Evolutionary conservation across 2,888 invertebrate genomes (phyloP).

Genomic region (Dynastes hyllus): DNA sequence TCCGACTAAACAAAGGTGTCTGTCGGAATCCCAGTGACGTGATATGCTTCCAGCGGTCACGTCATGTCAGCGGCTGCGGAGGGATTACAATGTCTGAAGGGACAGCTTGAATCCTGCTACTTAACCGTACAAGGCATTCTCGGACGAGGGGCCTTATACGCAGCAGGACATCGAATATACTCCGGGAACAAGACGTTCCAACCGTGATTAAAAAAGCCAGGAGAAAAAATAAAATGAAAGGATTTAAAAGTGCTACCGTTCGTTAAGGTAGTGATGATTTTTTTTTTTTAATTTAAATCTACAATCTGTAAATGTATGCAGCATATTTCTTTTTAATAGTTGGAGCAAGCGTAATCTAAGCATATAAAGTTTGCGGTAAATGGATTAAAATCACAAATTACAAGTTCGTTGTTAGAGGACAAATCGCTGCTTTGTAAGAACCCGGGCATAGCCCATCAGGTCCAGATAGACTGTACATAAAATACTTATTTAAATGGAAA

Average conservation of each 20-base stretch:
- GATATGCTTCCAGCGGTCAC: constrained; percentile 65
- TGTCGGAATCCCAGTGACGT: constrained; percentile 65
- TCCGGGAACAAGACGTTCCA: constrained; percentile 46
- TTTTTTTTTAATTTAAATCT: not conserved
- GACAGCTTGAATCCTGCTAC: constrained; percentile 63
- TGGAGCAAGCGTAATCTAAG: not conserved
- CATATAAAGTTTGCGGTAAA: constrained; percentile 7
- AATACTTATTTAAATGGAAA: constrained; percentile 61
- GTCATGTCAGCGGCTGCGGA: constrained; percentile 66
- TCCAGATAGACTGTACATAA: constrained; percentile 49
- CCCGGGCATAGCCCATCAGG: constrained; percentile 26
- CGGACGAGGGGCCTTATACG: constrained; percentile 20
- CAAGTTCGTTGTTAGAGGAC: constrained; percentile 21
- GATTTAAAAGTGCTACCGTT: constrained; percentile 39
- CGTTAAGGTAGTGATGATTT: not conserved
- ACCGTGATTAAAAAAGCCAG: constrained; percentile 45
- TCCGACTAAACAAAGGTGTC: constrained; percentile 65
- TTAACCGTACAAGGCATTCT: constrained; percentile 56
- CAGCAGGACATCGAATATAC: constrained; percentile 44
- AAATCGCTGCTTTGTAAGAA: constrained; percentile 25
- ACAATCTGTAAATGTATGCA: not conserved
- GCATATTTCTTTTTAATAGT: not conserved
- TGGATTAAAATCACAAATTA: constrained; percentile 1
- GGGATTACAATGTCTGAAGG: constrained; percentile 66
- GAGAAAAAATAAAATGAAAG: constrained; percentile 13